Base-by-base conservation (phyloP, 2,888 invertebrate species). In the Saturnia japonica region DNA sequence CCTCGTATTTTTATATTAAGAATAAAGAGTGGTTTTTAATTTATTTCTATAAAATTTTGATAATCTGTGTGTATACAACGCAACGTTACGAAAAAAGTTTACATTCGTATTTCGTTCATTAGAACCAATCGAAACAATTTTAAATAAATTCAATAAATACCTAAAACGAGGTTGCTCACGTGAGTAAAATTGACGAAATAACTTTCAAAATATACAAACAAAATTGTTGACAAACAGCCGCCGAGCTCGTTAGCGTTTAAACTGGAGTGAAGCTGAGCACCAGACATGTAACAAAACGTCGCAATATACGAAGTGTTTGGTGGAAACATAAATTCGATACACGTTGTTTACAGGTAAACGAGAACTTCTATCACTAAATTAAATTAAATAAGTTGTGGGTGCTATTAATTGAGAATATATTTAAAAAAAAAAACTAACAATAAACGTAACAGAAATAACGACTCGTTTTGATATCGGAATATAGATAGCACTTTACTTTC, bases 131-230 rank as follows among this genome's bases (percentile, higher is more conserved):
- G 40, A 40, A 64, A 34, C 64, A 40, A 64, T 64, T 64, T 64
- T 19, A 19, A 40, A 40, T 40, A 34, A 64, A n/a, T 40, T 42
- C 60, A 68, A 71, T 57, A 62, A 68, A 71, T 57, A 62, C 22
- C 71, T 47, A 75, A 47, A 68, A 51, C 66, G 77, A 77, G 71
- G 72, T 71, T 75, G 76, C 76, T 79, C 76, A 78, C 76, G 77
- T 77, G 75, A 64, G 75, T 74, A 71, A 78, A 79, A 80, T 77
- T 75, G 71, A 72, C 69, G 71, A 78, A 82, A 78, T 76, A 74
- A 79, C 76, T 81, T 79, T 71, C 73, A 77, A 81, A 82, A 79
- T 71, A 74, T 78, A 77, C 78, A 80, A 85, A 82, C 85, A 82
- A 70, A 54, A 80, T 82, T 79, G 72, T 73, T 68, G 76, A 74